Evolutionary conservation across 2,113 vertebrate species (phyloP).

Genomic region (Echinops telfairi): DNA sequence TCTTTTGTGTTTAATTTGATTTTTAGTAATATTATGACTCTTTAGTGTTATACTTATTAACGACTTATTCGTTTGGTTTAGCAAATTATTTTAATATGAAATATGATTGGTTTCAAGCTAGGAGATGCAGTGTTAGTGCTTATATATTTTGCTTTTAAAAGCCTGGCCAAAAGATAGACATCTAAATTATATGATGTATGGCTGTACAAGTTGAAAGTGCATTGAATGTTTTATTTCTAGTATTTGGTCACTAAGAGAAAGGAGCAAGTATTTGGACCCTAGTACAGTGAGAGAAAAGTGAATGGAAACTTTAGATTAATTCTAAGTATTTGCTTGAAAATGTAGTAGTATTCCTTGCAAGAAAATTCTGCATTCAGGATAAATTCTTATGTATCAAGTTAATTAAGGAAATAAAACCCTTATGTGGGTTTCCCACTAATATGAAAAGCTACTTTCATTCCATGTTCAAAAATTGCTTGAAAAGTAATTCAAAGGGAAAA

Average conservation of each 20-base stretch:
- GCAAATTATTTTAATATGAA: constrained; percentile 54
- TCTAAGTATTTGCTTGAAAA: constrained; percentile 46
- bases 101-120: constrained; percentile 46
- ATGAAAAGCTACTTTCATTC: constrained; percentile 57
- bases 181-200: constrained; percentile 34
- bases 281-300: constrained; percentile 12
- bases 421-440: background rate
- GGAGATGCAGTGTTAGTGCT: background rate
- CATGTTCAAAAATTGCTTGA: constrained; percentile 49
- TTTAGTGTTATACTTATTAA: constrained; percentile 46
- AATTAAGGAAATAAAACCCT: constrained; percentile 47
- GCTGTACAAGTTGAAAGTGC: constrained; percentile 39
- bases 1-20: background rate
- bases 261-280: constrained; percentile 30
- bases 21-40: constrained; percentile 51
- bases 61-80: too few species aligned
- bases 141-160: constrained; percentile 50
- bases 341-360: constrained; percentile 5
- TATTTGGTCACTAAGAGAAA: constrained; percentile 3
- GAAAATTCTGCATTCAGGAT: constrained; percentile 35
- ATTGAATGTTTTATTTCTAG: constrained; percentile 45
- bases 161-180: background rate
- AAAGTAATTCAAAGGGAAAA: constrained; percentile 46
- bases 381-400: constrained; percentile 31
- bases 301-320: constrained; percentile 5